Evolutionary conservation across 2,113 vertebrate genomes (phyloP).

Genomic region (Ageneiosus marmoratus): DNA sequence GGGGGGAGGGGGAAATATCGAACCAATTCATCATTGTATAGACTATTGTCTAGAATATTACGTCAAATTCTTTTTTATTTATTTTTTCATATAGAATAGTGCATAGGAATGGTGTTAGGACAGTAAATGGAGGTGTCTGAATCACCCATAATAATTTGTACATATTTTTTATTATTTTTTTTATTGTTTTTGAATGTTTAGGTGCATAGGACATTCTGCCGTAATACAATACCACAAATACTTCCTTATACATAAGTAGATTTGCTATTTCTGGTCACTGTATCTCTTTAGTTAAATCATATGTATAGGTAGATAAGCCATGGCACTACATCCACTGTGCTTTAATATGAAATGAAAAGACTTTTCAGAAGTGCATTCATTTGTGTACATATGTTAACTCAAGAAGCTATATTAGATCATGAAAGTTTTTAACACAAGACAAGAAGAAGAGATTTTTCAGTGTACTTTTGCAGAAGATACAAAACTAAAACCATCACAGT

Average conservation of each 20-base stretch:
- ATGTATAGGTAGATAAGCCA: background rate
- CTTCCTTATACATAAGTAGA: background rate
- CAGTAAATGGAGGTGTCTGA: no score
- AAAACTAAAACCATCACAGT: background rate
- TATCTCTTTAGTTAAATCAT: background rate
- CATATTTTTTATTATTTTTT: background rate
- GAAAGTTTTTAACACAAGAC: no score
- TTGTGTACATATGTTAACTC: no score
- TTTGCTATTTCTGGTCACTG: background rate
- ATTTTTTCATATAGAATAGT: no score
- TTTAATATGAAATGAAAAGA: background rate
- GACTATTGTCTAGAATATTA: no score
- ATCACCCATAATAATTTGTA: no score
- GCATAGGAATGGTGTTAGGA: no score
- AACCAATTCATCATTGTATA: no score
- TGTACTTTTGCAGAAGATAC: background rate
- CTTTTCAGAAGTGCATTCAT: background rate
- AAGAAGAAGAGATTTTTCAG: background rate
- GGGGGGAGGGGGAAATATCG: no score
- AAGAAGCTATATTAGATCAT: no score
- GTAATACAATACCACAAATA: background rate
- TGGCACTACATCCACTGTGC: background rate
- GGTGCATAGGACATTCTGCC: background rate
- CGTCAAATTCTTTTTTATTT: no score
- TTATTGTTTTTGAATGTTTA: background rate